Evolutionary conservation across 2,888 invertebrate species (phyloP).

Genomic region (Acrocera orbiculus): DNA sequence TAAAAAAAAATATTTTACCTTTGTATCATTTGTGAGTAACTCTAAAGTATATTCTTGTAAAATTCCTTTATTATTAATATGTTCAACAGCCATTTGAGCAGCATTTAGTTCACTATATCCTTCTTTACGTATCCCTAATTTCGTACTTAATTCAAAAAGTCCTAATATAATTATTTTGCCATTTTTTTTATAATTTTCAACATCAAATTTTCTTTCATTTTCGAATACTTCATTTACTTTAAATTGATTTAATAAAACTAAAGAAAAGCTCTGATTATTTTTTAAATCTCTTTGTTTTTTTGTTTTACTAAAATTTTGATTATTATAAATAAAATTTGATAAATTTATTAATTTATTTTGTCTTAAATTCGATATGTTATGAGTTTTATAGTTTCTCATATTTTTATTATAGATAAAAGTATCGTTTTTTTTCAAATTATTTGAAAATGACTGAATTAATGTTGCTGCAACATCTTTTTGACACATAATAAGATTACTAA

Average conservation of each 20-base stretch:
- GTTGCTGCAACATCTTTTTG: background rate
- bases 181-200: slow-evolving; percentile 11
- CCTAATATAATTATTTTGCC: slow-evolving; percentile 52
- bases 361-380: too few relatives aligned
- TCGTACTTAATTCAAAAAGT: slow-evolving; percentile 58
- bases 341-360: too few relatives aligned
- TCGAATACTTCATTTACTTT: slow-evolving; percentile 32
- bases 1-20: slow-evolving; percentile 41
- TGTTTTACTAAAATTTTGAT: background rate
- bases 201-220: slow-evolving; percentile 16
- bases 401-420: too few relatives aligned
- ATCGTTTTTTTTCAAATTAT: background rate
- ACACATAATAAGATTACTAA: too few relatives aligned
- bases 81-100: slow-evolving; percentile 59
- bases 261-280: slow-evolving; percentile 9
- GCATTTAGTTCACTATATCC: slow-evolving; percentile 60
- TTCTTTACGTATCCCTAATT: slow-evolving; percentile 43
- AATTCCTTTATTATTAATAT: slow-evolving; percentile 49
- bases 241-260: slow-evolving; percentile 16
- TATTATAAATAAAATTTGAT: too few relatives aligned
- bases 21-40: slow-evolving; percentile 67
- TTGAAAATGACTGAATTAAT: background rate
- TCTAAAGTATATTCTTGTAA: slow-evolving; percentile 57
- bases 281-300: background rate
- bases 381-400: too few relatives aligned